phyloP scores from a whole-genome alignment of 1,140 invertebrate genomes.

The Zaprionus davidi region DNA sequence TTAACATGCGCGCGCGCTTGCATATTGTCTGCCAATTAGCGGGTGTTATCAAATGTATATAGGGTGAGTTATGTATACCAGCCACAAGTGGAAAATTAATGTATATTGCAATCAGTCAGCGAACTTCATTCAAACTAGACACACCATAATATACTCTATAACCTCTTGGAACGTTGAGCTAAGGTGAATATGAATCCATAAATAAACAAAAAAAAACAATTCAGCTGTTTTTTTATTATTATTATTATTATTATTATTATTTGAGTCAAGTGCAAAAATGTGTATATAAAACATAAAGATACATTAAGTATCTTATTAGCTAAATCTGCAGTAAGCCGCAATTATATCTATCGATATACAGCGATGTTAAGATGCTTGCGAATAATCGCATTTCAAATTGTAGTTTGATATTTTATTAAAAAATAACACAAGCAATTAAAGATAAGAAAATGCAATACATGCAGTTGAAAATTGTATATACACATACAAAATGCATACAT shows the following conservation, averaged over 20 bases:
- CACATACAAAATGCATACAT: slow-evolving; percentile 1
- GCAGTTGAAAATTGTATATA: background rate
- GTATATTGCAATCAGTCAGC: background rate
- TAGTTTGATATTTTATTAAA: background rate
- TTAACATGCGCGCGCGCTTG: background rate
- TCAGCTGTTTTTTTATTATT: background rate
- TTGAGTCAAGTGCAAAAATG: background rate
- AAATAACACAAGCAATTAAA: background rate
- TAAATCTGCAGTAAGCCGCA: background rate
- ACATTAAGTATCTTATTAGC: background rate
- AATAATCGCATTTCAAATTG: background rate
- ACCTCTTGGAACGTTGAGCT: background rate
- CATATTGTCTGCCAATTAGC: background rate
- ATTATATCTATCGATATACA: background rate
- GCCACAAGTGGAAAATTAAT: slow-evolving; percentile 1
- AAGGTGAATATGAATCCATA: background rate
- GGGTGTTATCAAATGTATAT: background rate
- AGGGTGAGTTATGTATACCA: background rate
- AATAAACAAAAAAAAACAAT: background rate
- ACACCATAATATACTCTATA: background rate
- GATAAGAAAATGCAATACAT: slow-evolving; percentile 7
- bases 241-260: too few relatives aligned
- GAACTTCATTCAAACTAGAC: background rate
- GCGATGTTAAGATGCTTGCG: background rate
- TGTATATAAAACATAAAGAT: background rate